A percentile compares a stretch with the other conserved stretches of the same genome.
These are phyloP conservation scores for Apodemus agrarius DNA, from an alignment of 2,797 vertebrate genomes.

Conservation along the genomic window DNA sequence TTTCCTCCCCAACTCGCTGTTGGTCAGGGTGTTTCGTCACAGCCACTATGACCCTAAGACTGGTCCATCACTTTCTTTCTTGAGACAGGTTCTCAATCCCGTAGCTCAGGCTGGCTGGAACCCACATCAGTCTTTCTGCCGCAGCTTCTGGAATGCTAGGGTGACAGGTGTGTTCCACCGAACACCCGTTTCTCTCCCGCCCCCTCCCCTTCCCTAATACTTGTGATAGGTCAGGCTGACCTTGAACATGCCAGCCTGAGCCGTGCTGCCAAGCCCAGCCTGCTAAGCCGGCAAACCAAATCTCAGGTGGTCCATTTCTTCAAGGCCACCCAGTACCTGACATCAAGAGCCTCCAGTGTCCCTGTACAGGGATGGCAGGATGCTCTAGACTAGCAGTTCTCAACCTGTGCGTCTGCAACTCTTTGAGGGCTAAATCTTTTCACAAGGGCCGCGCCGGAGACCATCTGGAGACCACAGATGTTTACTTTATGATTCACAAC, in stretches of 20 bases:
- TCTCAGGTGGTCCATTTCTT: neutral
- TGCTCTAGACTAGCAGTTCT: neutral
- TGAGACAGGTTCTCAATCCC: neutral
- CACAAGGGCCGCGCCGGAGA: neutral
- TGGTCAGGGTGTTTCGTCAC: too few species aligned
- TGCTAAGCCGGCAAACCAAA: neutral
- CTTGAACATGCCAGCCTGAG: neutral
- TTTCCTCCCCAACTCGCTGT: neutral
- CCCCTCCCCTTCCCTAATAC: neutral
- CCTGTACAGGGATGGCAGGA: neutral
- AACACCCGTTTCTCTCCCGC: neutral
- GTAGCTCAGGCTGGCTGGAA: neutral
- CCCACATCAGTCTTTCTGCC: neutral
- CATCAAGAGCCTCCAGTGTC: neutral
- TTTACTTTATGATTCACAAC: neutral
- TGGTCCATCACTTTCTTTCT: neutral
- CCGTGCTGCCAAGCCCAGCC: too few species aligned
- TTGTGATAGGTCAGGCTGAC: neutral
- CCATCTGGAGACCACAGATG: neutral
- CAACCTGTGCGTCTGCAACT: neutral
- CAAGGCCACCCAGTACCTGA: neutral
- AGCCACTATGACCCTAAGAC: neutral
- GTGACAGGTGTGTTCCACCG: neutral
- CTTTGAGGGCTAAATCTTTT: neutral
- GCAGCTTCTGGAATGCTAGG: neutral